These are phyloP conservation scores for Corynorhinus townsendii DNA, from an alignment of 2,113 vertebrate species.

Conservation along the genomic window DNA sequence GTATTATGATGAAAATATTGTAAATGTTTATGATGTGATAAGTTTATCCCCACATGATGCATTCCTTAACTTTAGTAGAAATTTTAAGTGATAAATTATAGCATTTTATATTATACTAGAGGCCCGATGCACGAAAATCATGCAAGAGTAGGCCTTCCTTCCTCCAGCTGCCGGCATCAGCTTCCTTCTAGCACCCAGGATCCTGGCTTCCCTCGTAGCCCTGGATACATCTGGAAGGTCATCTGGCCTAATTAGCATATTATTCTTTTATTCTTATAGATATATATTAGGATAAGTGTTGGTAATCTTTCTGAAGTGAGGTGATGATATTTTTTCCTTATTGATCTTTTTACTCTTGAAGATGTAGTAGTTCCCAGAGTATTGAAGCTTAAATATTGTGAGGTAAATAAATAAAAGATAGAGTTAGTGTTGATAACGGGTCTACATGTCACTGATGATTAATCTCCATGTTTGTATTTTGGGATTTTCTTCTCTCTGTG, in stretches of 20 bases:
- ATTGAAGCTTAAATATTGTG: neutral
- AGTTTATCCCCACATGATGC: constrained; percentile 52
- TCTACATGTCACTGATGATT: neutral
- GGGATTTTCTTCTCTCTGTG: neutral
- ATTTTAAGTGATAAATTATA: constrained; percentile 68
- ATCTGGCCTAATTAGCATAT: too few relatives aligned
- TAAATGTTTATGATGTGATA: constrained; percentile 58
- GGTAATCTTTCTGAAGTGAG: neutral
- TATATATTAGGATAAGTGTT: neutral
- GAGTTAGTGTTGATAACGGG: neutral
- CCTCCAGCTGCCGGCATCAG: accelerated
- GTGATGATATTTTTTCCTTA: neutral
- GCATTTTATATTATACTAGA: constrained; percentile 37
- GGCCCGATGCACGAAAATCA: too few relatives aligned
- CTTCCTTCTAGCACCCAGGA: too few relatives aligned
- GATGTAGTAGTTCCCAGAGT: neutral
- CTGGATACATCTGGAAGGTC: too few relatives aligned
- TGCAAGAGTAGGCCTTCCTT: too few relatives aligned
- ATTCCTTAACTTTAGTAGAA: constrained; percentile 73
- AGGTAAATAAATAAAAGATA: neutral
- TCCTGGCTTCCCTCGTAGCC: too few relatives aligned
- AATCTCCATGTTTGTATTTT: neutral
- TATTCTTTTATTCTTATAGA: too few relatives aligned
- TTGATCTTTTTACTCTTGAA: neutral
- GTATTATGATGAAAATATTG: constrained; percentile 70